phyloP scores from a whole-genome alignment of 2,797 vertebrate species.

The Enteromius viviparus region DNA sequence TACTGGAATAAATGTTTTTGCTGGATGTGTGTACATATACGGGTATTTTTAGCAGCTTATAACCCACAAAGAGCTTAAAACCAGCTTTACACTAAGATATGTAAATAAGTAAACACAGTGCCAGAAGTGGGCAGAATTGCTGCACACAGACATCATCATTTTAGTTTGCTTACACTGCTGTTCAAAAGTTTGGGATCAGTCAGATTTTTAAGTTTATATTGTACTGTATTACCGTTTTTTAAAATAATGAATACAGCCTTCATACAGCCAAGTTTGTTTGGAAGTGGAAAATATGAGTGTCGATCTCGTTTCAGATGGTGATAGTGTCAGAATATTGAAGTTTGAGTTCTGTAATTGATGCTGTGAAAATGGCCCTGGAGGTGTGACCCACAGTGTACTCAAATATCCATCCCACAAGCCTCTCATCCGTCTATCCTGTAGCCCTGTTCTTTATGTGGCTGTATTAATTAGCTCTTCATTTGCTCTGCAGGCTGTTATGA shows the following conservation, averaged over 20 bases:
- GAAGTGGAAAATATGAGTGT: no score
- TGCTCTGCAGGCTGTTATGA: conserved; percentile 37
- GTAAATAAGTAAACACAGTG: neutral
- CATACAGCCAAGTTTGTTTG: no score
- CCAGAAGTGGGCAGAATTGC: neutral
- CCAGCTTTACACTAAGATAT: neutral
- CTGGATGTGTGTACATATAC: neutral
- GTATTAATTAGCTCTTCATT: conserved; percentile 36
- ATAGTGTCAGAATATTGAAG: neutral
- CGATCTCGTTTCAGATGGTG: no score
- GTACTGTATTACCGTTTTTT: no score
- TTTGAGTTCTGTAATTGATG: neutral
- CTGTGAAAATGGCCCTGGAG: neutral
- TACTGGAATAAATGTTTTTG: neutral
- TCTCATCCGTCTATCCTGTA: neutral
- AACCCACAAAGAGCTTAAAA: neutral
- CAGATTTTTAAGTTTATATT: no score
- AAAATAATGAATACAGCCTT: no score
- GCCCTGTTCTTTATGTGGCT: conserved; percentile 8
- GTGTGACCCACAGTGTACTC: neutral
- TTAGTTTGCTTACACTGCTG: neutral
- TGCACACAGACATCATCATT: neutral
- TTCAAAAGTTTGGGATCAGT: neutral
- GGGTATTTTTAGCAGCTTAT: neutral
- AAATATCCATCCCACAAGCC: neutral